Evolutionary conservation across 2,797 vertebrate genomes (phyloP), one percentile per base, ranked within the genome.

Genomic region (Ibycter americanus): DNA sequence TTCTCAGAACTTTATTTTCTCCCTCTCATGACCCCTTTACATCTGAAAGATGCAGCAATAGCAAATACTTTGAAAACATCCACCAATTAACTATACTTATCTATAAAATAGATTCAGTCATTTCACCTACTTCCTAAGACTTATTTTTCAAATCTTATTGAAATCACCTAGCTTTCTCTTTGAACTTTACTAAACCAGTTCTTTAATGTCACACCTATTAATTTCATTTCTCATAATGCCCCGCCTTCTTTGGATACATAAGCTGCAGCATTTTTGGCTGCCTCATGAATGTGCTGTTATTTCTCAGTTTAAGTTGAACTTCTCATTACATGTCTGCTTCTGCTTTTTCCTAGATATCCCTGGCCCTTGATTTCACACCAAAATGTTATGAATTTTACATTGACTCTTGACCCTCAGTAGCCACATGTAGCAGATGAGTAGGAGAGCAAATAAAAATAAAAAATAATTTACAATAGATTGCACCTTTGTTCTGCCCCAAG

Each of bases 51-150:
- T 62, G 14, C 38, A 67, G 17, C 23, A 89, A 40, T 40, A 90
- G 14, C 32, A 92, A 94, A 96, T 78, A 27, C 19, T 94, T 93
- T 96, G 76, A 95, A 94, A 95, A 62, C 6, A 51, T 88, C 13
- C 46, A 58, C 27, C 54, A 72, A 61, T 86, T 95, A 92, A 85
- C 16, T 86, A 19, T 61, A 63, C 40, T 95, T 91, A 81, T 17
- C 29, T 83, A 44, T 52, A 78, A 83, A 92, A 92, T 21, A 71
- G 34, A 77, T 80, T 83, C 51, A 70, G 32, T 47, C 3, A 63
- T 89, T 95, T 87, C 3, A 83, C 55, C 54, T 74, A 20, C 65
- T 92, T 94, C 52, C 12, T 29, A 44, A 76, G 49, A 46, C 12
- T 86, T 83, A 49, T 59, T 94, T 96, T 93, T 68, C 26, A 90